phyloP scores from a whole-genome alignment of 2,797 vertebrate species.

The Acrossocheilus fasciatus region DNA sequence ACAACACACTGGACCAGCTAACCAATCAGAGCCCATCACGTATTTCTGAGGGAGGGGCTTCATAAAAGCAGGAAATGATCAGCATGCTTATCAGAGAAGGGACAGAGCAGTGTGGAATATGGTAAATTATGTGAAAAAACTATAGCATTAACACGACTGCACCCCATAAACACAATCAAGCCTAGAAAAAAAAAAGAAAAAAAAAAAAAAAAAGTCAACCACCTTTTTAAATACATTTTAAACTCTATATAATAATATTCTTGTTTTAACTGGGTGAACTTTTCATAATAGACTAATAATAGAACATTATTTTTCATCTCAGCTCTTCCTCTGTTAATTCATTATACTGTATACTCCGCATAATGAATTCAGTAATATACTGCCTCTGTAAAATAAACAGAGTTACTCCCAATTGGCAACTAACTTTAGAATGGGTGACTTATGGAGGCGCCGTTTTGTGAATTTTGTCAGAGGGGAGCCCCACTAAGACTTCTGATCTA shows the following conservation, averaged over 20 bases:
- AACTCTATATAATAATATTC: background rate
- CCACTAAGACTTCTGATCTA: conserved; percentile 15
- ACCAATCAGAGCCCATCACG: no score
- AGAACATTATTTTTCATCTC: background rate
- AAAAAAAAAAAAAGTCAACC: no score
- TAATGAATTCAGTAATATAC: background rate
- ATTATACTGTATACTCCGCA: background rate
- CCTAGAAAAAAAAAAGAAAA: no score
- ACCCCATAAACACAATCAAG: no score
- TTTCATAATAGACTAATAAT: background rate
- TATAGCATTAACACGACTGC: no score
- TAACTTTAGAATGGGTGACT: background rate
- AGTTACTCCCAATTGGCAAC: background rate
- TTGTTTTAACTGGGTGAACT: background rate
- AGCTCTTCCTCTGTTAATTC: background rate
- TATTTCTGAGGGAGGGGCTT: no score
- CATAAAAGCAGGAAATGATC: no score
- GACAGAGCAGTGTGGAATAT: no score
- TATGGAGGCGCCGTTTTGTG: background rate
- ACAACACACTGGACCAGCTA: no score
- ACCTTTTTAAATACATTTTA: background rate
- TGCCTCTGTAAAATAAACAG: background rate
- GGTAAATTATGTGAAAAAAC: no score
- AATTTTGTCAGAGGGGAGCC: conserved; percentile 11
- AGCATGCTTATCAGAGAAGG: no score